A percentile compares a stretch with the other conserved stretches of the same genome.
These are phyloP conservation scores for Urocyon cinereoargenteus DNA, from an alignment of 2,797 vertebrate species.

Conservation along the genomic window DNA sequence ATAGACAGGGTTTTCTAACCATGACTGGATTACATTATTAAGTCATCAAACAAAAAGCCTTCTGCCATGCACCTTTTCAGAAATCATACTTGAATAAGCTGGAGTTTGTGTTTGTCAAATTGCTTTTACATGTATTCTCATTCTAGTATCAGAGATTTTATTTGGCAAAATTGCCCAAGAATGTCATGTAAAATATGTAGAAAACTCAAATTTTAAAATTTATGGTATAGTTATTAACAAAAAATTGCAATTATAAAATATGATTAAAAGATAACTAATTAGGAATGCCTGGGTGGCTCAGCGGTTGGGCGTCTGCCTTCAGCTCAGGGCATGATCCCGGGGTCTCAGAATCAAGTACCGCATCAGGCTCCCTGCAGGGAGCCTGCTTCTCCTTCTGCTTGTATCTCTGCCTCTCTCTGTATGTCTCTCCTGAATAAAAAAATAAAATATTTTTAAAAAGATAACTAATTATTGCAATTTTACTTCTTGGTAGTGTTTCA, in stretches of 20 bases:
- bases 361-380: no score
- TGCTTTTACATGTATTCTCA: constrained; percentile 21
- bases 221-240: neutral
- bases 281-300: no score
- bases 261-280: neutral
- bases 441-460: neutral
- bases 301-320: no score
- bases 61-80: neutral
- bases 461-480: neutral
- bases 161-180: neutral
- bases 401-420: no score
- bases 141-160: constrained; percentile 8
- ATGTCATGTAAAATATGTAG: neutral
- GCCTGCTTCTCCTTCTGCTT: no score
- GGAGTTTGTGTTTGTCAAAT: neutral
- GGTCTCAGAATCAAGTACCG: no score
- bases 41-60: constrained; percentile 33
- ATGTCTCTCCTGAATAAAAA: no score
- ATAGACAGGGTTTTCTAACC: constrained; percentile 23
- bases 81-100: constrained; percentile 5
- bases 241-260: neutral
- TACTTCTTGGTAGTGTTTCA: neutral
- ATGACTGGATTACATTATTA: constrained; percentile 7
- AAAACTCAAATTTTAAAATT: constrained; percentile 41
- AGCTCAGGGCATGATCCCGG: no score